Percentiles rank a stretch among this genome's conserved stretches.
Evolutionary conservation across 2,797 vertebrate genomes (phyloP).

Genomic region (Triplophysa bombifrons): DNA sequence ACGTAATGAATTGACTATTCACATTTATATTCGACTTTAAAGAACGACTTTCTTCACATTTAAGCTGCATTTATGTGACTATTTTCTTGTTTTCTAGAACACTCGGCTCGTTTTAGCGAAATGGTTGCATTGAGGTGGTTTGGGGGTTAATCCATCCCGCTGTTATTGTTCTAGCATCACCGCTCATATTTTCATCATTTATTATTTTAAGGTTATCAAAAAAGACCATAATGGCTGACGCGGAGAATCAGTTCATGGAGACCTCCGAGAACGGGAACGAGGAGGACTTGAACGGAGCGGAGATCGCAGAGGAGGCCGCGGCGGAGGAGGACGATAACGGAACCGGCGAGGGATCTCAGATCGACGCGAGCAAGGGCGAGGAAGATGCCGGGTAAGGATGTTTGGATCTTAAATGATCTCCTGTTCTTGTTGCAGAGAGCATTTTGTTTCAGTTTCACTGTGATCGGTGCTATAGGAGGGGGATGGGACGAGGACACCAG

Average conservation of each 20-base stretch:
- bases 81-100: background rate
- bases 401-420: too few relatives aligned
- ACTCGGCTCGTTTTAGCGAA: background rate
- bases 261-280: constrained; percentile 80
- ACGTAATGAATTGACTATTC: background rate
- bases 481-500: constrained; percentile 64
- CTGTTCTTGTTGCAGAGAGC: too few relatives aligned
- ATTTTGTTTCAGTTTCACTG: constrained; percentile 46
- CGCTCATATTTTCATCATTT: background rate
- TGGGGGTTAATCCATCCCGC: background rate
- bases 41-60: background rate
- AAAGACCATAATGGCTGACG: constrained; percentile 74
- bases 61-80: rapidly evolving
- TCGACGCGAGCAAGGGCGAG: constrained; percentile 93
- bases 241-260: constrained; percentile 81
- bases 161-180: background rate
- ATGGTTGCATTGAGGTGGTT: background rate
- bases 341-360: constrained; percentile 86
- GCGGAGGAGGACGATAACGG: constrained; percentile 67
- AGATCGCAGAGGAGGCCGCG: constrained; percentile 48
- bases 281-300: constrained; percentile 72
- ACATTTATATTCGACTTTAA: background rate
- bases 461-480: constrained; percentile 73
- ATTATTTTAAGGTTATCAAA: constrained; percentile 35
- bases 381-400: constrained; percentile 91